Evolutionary conservation across 2,113 vertebrate species (phyloP).

Genomic region (Thunnus maccoyii): DNA sequence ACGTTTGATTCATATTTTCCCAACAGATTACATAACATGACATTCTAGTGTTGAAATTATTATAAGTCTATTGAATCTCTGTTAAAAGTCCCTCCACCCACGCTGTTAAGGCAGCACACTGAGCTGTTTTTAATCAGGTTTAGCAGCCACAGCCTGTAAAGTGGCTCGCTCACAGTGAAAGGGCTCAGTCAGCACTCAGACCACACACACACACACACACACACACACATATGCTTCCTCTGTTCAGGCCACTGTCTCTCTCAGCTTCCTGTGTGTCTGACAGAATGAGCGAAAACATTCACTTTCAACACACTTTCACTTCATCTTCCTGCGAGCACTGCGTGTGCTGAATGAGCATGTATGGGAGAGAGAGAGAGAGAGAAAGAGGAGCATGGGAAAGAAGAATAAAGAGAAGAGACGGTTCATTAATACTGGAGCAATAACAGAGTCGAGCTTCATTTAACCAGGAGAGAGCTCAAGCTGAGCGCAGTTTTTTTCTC

Average conservation of each 20-base stretch:
- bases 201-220: constrained; percentile 66
- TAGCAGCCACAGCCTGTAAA: constrained; percentile 57
- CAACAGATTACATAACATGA: background rate
- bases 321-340: constrained; percentile 71
- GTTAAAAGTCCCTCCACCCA: background rate
- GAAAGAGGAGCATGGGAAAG: constrained; percentile 29
- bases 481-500: too few relatives aligned
- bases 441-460: constrained; percentile 1
- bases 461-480: background rate
- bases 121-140: constrained; percentile 61
- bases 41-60: constrained; percentile 7
- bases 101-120: constrained; percentile 9
- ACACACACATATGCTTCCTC: constrained; percentile 75
- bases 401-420: constrained; percentile 24
- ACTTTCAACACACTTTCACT: constrained; percentile 87
- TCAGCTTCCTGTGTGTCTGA: constrained; percentile 76
- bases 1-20: background rate
- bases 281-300: constrained; percentile 74
- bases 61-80: constrained; percentile 9
- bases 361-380: background rate
- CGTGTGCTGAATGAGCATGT: constrained; percentile 23
- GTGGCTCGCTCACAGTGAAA: constrained; percentile 51
- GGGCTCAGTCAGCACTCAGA: constrained; percentile 71
- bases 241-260: constrained; percentile 70
- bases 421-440: constrained; percentile 1